Evolutionary conservation across 2,113 vertebrate species (phyloP), one percentile per base, ranked within the genome.

Genomic region (Zosterops japonicus): DNA sequence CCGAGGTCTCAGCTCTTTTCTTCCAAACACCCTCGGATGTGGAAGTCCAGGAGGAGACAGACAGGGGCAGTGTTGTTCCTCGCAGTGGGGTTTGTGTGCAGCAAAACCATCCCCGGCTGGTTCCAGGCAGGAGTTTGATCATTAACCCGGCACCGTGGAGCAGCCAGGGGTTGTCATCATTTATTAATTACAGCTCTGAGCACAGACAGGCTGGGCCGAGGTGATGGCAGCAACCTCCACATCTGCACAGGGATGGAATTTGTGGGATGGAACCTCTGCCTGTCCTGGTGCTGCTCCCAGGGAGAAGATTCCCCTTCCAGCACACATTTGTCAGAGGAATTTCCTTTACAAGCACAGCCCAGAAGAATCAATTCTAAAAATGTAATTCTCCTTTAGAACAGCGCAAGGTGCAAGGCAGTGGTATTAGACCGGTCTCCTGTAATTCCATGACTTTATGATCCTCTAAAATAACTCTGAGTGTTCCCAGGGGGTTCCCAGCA

Each of bases 201-300:
- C 1, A 2, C 49, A 7, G 42, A 2, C 9, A 10, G 53, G 33
- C 56, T 10, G 52, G 11, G 74, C 69, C 18, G 88, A 46, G 78
- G 22, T 14, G 83, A 61, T n/a, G 71, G 12, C 49, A 79, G 75
- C 44, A 6, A 1, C 33, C 33, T 16, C 2, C 4, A 29, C 33
- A 20, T 3, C 29, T 18, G 49, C 6, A 1, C 15, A 0, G 3
- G 4, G 36, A 7, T 12, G 59, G 35, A 31, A 59, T 33, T 11
- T 1, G 0, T 1, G 15, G 31, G 49, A 11, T 42, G 27, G 59
- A n/a, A 50, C 35, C 11, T 3, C 8, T 5, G 17, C 24, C 63
- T 20, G 35, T 11, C n/a, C 3, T 2, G 3, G 8, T 24, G 60
- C 61, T 9, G 57, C 18, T 23, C 19, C 0, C 12, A 6, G 23